Percentiles rank a stretch among this genome's conserved stretches.
Conservation (phyloP, 2,888 invertebrate species). For the Polymixis flavicincta region DNA sequence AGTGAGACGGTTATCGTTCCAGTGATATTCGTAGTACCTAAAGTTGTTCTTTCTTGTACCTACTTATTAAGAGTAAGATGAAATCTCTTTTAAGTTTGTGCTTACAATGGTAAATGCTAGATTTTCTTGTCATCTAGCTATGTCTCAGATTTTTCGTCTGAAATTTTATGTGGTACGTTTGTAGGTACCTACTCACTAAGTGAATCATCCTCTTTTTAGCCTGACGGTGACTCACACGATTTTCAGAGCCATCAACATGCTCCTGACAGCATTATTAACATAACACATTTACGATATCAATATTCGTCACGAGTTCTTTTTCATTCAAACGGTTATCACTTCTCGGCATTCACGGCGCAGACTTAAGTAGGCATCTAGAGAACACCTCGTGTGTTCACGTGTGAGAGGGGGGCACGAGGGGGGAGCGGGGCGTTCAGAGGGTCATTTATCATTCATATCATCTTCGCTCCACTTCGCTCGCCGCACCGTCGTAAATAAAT, state of each 20-base stretch:
- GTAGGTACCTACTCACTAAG: constrained; percentile 18
- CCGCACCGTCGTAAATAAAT: constrained; percentile 91
- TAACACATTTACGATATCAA: constrained; percentile 73
- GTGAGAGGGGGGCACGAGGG: constrained; percentile 80
- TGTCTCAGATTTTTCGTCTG: neutral
- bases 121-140: neutral
- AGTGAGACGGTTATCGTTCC: constrained; percentile 32
- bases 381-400: constrained; percentile 88
- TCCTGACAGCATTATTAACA: constrained; percentile 66
- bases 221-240: constrained; percentile 39
- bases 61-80: neutral
- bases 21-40: constrained; percentile 14
- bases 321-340: constrained; percentile 83
- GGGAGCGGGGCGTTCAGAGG: constrained; percentile 80
- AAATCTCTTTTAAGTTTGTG: neutral
- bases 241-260: constrained; percentile 58
- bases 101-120: neutral
- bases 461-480: constrained; percentile 91
- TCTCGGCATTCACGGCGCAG: constrained; percentile 80
- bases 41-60: constrained; percentile 23
- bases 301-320: constrained; percentile 82
- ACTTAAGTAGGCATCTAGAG: constrained; percentile 84
- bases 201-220: constrained; percentile 51
- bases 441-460: constrained; percentile 91
- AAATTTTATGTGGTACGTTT: neutral